phyloP scores from a whole-genome alignment of 2,113 vertebrate genomes.

The Martes martes region DNA sequence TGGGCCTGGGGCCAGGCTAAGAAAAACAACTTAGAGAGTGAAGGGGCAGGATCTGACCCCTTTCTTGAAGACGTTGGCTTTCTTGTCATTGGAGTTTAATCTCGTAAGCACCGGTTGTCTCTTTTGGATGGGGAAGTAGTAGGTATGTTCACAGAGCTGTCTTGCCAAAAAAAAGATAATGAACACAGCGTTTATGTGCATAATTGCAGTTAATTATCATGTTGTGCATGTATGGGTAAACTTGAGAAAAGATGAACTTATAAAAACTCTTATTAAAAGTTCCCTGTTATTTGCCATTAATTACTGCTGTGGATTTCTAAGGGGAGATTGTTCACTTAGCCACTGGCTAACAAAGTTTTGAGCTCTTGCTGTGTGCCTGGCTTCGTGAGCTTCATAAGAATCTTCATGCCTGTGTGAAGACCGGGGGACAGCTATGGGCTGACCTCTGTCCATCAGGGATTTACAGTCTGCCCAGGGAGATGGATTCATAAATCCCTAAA shows the following conservation, averaged over 20 bases:
- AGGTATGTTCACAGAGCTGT: conserved; percentile 7
- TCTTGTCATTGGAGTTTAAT: neutral
- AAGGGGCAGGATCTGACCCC: neutral
- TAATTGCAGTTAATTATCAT: conserved; percentile 48
- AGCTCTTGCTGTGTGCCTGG: neutral
- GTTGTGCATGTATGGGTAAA: conserved; percentile 25
- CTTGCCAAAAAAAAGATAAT: conserved; percentile 17
- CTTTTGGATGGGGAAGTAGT: neutral
- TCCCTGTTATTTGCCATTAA: conserved; percentile 49
- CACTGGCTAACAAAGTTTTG: neutral
- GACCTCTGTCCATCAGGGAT: neutral
- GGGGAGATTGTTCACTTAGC: neutral
- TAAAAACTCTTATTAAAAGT: conserved; percentile 41
- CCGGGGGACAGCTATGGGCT: fast-evolving
- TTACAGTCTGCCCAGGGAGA: neutral
- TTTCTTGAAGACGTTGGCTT: neutral
- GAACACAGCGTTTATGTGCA: neutral
- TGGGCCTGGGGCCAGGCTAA: too few species aligned
- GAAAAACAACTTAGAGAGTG: neutral
- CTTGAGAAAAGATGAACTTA: conserved; percentile 45
- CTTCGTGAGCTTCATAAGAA: too few species aligned
- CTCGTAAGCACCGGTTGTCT: neutral
- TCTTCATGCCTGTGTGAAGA: too few species aligned
- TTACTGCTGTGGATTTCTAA: neutral
- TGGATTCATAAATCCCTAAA: neutral